These are phyloP conservation scores for Pyxicephalus adspersus DNA, from an alignment of 2,113 vertebrate species.

Conservation along the genomic window DNA sequence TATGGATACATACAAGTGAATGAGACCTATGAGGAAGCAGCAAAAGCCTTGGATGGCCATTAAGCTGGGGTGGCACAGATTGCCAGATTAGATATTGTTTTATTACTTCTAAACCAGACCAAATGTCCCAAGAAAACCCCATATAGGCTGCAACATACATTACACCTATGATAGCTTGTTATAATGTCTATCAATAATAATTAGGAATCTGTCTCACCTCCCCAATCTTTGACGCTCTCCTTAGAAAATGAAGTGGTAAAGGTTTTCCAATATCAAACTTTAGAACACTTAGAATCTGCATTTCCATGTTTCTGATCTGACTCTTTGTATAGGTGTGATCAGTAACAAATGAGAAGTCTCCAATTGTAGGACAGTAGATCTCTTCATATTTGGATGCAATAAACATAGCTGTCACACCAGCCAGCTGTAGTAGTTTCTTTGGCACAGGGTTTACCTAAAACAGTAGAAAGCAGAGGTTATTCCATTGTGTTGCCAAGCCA, in stretches of 20 bases:
- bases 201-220: slow-evolving; percentile 68
- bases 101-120: too few relatives aligned
- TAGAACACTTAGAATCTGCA: slow-evolving; percentile 76
- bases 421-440: slow-evolving; percentile 80
- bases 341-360: slow-evolving; percentile 77
- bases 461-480: neutral
- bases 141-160: too few relatives aligned
- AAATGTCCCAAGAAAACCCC: too few relatives aligned
- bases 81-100: too few relatives aligned
- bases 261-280: slow-evolving; percentile 77
- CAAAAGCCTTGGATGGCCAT: too few relatives aligned
- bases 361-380: slow-evolving; percentile 74
- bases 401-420: slow-evolving; percentile 85
- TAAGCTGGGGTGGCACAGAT: too few relatives aligned
- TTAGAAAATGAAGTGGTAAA: slow-evolving; percentile 80
- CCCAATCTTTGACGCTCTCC: slow-evolving; percentile 78
- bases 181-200: neutral
- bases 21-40: too few relatives aligned
- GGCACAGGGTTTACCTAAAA: slow-evolving; percentile 76
- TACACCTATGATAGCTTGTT: too few relatives aligned
- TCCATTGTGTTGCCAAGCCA: too few relatives aligned
- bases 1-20: too few relatives aligned
- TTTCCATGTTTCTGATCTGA: slow-evolving; percentile 84
- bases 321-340: slow-evolving; percentile 74
- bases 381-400: slow-evolving; percentile 90